phyloP scores from a whole-genome alignment of 2,888 invertebrate genomes.

The Cryptus viduatorius region DNA sequence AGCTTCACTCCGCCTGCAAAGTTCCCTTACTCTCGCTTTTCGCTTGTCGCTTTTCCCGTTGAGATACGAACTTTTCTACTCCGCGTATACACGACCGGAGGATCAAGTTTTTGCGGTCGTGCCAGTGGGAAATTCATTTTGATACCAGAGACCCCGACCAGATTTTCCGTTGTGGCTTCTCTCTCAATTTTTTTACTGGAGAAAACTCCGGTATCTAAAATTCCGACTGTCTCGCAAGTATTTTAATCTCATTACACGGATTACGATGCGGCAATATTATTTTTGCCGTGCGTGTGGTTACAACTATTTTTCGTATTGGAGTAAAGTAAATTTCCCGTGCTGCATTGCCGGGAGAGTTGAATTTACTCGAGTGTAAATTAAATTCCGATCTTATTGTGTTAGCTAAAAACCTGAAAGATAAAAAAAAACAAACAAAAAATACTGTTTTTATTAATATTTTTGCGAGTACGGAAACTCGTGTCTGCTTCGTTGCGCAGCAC shows the following conservation, averaged over 20 bases:
- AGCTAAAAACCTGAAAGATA: too few species aligned
- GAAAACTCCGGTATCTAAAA: neutral
- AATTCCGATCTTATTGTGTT: constrained; percentile 33
- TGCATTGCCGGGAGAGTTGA: too few species aligned
- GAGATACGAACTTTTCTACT: constrained; percentile 56
- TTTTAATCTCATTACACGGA: neutral
- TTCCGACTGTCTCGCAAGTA: neutral
- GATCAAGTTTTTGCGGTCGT: constrained; percentile 49
- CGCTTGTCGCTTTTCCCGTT: constrained; percentile 43
- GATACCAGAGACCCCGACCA: constrained; percentile 48
- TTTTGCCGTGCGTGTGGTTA: too few species aligned
- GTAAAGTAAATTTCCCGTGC: too few species aligned
- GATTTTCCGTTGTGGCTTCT: neutral
- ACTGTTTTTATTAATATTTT: too few species aligned
- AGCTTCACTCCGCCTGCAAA: neutral
- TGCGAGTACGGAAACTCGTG: too few species aligned
- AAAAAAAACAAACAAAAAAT: too few species aligned
- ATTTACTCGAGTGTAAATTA: constrained; percentile 50
- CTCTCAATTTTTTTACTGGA: constrained; percentile 7
- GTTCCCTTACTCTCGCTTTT: constrained; percentile 8
- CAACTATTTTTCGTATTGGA: too few species aligned
- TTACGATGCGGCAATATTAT: too few species aligned
- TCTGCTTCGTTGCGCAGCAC: too few species aligned
- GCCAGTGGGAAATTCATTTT: constrained; percentile 63
- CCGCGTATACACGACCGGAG: neutral